Evolutionary conservation across 2,888 invertebrate species (phyloP).

Genomic region (Thymelicus lineola): DNA sequence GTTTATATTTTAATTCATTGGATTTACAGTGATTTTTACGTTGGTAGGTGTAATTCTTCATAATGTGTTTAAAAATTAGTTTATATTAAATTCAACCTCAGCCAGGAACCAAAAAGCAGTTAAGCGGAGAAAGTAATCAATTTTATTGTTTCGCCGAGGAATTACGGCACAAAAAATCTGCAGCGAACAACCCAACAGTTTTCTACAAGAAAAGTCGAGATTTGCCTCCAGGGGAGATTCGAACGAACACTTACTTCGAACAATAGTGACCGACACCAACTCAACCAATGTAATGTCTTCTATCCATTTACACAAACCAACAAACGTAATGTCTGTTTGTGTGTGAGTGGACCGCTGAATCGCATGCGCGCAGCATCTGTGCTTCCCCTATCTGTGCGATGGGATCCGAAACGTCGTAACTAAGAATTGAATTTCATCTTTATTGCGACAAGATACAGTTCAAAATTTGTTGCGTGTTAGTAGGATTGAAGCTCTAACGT

Average conservation of each 20-base stretch:
- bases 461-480: conserved; percentile 36
- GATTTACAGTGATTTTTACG: too few species aligned
- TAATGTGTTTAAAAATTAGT: too few species aligned
- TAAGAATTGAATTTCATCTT: conserved; percentile 41
- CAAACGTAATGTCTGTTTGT: conserved; percentile 42
- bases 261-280: conserved; percentile 70
- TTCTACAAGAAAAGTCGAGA: conserved; percentile 44
- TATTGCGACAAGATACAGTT: conserved; percentile 39
- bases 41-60: too few species aligned
- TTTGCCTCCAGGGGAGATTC: conserved; percentile 46
- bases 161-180: conserved; percentile 30
- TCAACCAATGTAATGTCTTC: conserved; percentile 67
- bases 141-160: conserved; percentile 6
- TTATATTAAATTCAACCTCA: too few species aligned
- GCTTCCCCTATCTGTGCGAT: conserved; percentile 65
- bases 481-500: conserved; percentile 57
- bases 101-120: not conserved
- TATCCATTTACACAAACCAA: conserved; percentile 53
- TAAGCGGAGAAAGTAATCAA: not conserved
- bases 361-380: conserved; percentile 85
- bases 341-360: conserved; percentile 55
- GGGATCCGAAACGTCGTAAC: conserved; percentile 48
- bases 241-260: conserved; percentile 63
- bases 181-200: conserved; percentile 40
- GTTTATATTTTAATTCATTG: too few species aligned